These are phyloP conservation scores for Pseudobourletiella spinata DNA, from an alignment of 1,140 invertebrate species.

Conservation along the genomic window DNA sequence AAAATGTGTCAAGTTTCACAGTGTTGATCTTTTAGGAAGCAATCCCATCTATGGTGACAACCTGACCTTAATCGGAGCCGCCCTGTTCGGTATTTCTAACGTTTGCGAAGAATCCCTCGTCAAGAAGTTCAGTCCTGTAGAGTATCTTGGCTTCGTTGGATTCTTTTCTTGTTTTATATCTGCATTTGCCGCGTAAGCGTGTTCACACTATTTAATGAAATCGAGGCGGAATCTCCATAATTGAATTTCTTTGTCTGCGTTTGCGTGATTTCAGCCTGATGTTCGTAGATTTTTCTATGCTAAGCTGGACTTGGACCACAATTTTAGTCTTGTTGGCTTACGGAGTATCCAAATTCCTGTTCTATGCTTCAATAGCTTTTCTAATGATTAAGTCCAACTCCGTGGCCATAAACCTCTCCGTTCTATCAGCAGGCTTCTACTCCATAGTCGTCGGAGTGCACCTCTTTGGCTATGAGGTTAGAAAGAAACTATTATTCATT, in stretches of 20 bases:
- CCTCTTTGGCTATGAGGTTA: slow-evolving; percentile 72
- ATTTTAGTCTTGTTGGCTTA: slow-evolving; percentile 47
- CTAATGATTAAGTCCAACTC: slow-evolving; percentile 69
- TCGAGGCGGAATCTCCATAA: too few species aligned
- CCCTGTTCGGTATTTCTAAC: slow-evolving; percentile 71
- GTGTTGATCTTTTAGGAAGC: slow-evolving; percentile 49
- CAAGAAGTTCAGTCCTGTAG: slow-evolving; percentile 60
- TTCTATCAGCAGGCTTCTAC: slow-evolving; percentile 78
- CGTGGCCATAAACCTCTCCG: slow-evolving; percentile 68
- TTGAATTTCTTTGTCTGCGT: too few species aligned
- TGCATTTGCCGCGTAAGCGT: slow-evolving; percentile 69
- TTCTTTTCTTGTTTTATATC: slow-evolving; percentile 70
- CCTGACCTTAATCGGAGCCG: slow-evolving; percentile 66
- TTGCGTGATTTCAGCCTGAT: too few species aligned
- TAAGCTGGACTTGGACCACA: slow-evolving; percentile 45
- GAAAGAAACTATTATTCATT: too few species aligned
- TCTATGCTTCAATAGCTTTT: slow-evolving; percentile 65
- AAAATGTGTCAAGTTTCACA: too few species aligned
- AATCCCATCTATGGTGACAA: slow-evolving; percentile 74
- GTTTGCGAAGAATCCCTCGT: slow-evolving; percentile 74
- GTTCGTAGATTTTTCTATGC: too few species aligned
- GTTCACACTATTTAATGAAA: too few species aligned
- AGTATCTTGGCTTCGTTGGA: slow-evolving; percentile 77
- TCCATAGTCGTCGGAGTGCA: slow-evolving; percentile 68
- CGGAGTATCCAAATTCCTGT: slow-evolving; percentile 58